phyloP scores from a whole-genome alignment of 2,888 invertebrate genomes.

The Meliscaeva auricollis region DNA sequence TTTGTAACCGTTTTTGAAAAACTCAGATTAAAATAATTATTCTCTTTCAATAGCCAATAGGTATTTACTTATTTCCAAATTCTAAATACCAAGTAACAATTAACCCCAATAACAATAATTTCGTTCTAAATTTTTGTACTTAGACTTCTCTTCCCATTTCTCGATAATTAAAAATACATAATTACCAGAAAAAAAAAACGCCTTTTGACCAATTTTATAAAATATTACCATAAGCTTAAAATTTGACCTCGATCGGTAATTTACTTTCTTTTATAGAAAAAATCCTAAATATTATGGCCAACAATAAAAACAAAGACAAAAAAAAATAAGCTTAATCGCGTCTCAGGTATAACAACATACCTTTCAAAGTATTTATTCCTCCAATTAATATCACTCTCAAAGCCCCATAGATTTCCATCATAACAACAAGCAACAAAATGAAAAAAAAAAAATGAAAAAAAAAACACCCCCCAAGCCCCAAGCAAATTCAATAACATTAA shows the following conservation, averaged over 20 bases:
- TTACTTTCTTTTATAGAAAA: slow-evolving; percentile 4
- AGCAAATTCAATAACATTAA: slow-evolving; percentile 52
- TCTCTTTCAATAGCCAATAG: no score
- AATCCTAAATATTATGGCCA: background rate
- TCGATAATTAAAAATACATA: background rate
- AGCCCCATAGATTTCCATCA: slow-evolving; percentile 24
- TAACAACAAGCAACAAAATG: background rate
- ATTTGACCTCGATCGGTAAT: slow-evolving; percentile 1
- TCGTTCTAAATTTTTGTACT: no score
- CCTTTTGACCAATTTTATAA: background rate
- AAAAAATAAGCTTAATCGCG: background rate
- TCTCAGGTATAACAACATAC: background rate
- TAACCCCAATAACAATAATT: no score
- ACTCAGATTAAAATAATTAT: no score
- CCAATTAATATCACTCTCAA: slow-evolving; percentile 53
- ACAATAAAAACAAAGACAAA: background rate
- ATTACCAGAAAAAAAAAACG: background rate
- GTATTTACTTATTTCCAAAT: no score
- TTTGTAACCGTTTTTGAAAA: no score
- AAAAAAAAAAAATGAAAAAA: no score
- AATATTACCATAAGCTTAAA: background rate
- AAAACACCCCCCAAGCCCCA: slow-evolving; percentile 18
- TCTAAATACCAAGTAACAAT: no score
- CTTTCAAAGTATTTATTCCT: slow-evolving; percentile 34
- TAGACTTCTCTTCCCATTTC: background rate